Evolutionary conservation across 2,113 vertebrate species (phyloP).

Genomic region (Pelecanoides urinatrix): DNA sequence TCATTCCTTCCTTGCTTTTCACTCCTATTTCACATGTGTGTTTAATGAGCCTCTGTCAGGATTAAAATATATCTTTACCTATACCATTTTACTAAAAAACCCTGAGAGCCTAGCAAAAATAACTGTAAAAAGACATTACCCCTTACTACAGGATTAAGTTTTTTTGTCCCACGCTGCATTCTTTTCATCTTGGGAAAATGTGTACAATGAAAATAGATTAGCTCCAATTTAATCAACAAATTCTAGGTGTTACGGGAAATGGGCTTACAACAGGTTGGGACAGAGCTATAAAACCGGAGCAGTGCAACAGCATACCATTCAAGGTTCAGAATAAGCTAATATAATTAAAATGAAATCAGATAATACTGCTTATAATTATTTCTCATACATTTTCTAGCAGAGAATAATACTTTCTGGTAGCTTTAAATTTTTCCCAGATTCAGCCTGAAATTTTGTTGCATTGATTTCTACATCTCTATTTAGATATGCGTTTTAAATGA

Average conservation of each 20-base stretch:
- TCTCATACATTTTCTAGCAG: not conserved
- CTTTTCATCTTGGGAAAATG: not conserved
- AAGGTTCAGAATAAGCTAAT: not conserved
- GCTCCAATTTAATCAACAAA: conserved; percentile 34
- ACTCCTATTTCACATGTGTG: conserved; percentile 13
- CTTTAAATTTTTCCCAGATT: not conserved
- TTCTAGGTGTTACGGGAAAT: not conserved
- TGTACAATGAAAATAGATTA: conserved; percentile 34
- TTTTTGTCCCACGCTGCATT: not conserved
- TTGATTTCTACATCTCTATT: not conserved
- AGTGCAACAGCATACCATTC: not conserved
- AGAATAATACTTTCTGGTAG: not conserved
- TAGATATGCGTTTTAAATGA: not conserved
- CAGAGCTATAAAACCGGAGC: not conserved
- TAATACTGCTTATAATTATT: not conserved
- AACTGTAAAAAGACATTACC: conserved; percentile 2
- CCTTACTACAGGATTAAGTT: not conserved
- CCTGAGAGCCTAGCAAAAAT: not conserved
- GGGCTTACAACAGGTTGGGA: not conserved
- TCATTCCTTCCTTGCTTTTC: not conserved
- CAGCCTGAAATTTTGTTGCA: not conserved
- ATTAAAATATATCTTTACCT: conserved; percentile 43
- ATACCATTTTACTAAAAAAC: not conserved
- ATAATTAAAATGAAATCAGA: conserved; percentile 23
- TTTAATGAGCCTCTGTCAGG: conserved; percentile 16